These are phyloP conservation scores for Pseudopipra pipra DNA, from an alignment of 2,113 vertebrate species.

Conservation along the genomic window DNA sequence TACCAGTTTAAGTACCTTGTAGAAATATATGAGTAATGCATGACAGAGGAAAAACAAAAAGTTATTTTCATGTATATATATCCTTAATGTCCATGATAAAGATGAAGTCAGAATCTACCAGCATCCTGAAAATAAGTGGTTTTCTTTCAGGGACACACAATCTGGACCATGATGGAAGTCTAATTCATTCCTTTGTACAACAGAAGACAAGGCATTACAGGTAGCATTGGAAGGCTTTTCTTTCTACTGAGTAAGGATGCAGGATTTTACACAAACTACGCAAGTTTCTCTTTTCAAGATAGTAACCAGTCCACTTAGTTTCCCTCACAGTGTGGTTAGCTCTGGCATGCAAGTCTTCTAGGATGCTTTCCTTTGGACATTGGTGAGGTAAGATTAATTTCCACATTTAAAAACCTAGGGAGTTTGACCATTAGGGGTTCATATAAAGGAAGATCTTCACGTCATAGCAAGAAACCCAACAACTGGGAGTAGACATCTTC, in stretches of 20 bases:
- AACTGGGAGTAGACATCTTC: not conserved
- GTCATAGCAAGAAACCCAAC: not conserved
- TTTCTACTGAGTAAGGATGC: not conserved
- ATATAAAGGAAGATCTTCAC: not conserved
- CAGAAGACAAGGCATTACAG: not conserved
- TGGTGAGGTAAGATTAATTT: not conserved
- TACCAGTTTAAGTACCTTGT: not conserved
- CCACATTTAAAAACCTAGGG: not conserved
- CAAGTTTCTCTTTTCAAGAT: not conserved
- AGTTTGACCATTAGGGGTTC: not conserved
- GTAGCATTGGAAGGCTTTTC: not conserved
- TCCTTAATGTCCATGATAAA: not conserved
- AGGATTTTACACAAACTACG: not conserved
- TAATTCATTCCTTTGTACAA: not conserved
- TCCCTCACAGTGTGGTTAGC: not conserved
- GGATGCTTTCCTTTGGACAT: not conserved
- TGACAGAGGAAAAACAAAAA: not conserved
- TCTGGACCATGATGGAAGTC: not conserved
- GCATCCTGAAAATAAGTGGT: not conserved
- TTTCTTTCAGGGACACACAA: not conserved
- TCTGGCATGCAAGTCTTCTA: not conserved
- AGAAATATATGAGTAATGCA: not conserved
- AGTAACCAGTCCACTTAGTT: not conserved
- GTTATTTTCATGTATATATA: not conserved
- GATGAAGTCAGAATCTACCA: not conserved